Conservation (phyloP, 2,888 invertebrate genomes). For the Caenorhabditis becei region DNA sequence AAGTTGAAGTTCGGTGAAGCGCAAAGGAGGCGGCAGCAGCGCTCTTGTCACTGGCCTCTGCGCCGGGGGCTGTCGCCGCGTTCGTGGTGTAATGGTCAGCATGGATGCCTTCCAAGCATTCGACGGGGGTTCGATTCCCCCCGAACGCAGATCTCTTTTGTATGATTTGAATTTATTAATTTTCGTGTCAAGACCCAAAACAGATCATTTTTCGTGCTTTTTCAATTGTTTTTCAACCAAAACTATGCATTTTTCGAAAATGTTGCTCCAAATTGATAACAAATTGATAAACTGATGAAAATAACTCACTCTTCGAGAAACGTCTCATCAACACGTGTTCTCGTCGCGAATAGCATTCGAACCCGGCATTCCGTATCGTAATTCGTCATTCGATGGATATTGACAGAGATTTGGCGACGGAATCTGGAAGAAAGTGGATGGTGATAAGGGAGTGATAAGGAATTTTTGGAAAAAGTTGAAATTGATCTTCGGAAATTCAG, state of each 20-base stretch:
- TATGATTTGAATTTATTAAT: too few relatives aligned
- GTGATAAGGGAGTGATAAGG: too few relatives aligned
- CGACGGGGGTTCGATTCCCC: conserved; percentile 76
- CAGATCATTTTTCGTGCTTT: too few relatives aligned
- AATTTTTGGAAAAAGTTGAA: too few relatives aligned
- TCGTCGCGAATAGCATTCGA: neutral
- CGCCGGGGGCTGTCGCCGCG: too few relatives aligned
- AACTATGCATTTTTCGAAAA: too few relatives aligned
- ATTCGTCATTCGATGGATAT: neutral
- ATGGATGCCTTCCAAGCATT: conserved; percentile 77
- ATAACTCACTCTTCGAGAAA: neutral
- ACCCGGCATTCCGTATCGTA: neutral
- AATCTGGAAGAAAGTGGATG: neutral
- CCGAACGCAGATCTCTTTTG: conserved; percentile 68
- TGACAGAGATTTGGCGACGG: neutral
- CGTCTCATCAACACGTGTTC: neutral
- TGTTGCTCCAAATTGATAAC: too few relatives aligned
- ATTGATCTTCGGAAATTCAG: too few relatives aligned
- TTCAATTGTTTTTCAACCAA: too few relatives aligned
- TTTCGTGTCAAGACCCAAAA: too few relatives aligned
- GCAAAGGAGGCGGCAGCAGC: neutral
- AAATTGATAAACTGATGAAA: too few relatives aligned
- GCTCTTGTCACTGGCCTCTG: too few relatives aligned
- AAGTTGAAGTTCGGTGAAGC: neutral
- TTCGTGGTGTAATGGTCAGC: conserved; percentile 69